A percentile compares a stretch with the other conserved stretches of the same genome.
Evolutionary conservation across 2,888 invertebrate genomes (phyloP).

Genomic region (Oscheius sp.): DNA sequence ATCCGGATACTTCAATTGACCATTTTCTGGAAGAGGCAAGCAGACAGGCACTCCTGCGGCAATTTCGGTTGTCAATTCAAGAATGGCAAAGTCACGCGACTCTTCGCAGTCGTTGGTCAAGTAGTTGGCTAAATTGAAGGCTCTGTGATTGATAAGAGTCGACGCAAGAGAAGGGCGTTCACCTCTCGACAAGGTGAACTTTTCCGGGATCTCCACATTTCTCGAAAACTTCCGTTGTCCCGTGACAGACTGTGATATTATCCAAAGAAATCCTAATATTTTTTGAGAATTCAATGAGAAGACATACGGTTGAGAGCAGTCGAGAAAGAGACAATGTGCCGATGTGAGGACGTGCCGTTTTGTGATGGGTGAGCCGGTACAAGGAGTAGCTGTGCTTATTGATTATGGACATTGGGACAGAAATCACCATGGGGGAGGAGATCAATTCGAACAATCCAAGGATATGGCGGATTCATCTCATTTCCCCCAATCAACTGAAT

Average conservation of each 20-base stretch:
- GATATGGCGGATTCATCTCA: not conserved
- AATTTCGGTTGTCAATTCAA: not conserved
- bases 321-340: not conserved
- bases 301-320: no score
- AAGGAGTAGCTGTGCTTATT: not conserved
- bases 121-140: not conserved
- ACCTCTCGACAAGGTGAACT: not conserved
- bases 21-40: not conserved
- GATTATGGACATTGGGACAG: not conserved
- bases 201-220: not conserved
- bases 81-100: not conserved
- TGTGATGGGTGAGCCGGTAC: not conserved
- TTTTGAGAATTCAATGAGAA: not conserved
- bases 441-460: not conserved
- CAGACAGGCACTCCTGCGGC: not conserved
- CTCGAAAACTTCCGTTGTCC: not conserved
- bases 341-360: not conserved
- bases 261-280: not conserved
- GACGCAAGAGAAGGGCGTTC: not conserved
- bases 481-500: not conserved
- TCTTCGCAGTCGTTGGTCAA: not conserved
- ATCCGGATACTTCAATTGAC: not conserved
- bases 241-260: not conserved
- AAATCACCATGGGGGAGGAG: not conserved
- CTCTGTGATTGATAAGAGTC: not conserved